Evolutionary conservation across 2,113 vertebrate species (phyloP).

Genomic region (Columba janthina): DNA sequence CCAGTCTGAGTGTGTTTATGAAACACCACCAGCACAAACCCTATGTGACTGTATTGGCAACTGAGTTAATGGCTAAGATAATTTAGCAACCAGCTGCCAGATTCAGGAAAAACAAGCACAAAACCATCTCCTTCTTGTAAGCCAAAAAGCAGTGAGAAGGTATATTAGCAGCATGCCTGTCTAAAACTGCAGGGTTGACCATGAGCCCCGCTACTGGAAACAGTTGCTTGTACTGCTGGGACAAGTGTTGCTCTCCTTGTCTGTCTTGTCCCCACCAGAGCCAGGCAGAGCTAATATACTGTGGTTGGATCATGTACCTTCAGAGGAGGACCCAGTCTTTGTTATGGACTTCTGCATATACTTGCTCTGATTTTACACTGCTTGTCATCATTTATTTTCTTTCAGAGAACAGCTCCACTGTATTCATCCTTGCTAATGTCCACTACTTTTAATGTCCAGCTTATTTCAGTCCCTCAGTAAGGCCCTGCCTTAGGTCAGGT

Average conservation of each 20-base stretch:
- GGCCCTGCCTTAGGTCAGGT: background rate
- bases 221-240: background rate
- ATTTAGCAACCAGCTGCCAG: background rate
- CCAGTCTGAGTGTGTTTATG: background rate
- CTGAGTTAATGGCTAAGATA: background rate
- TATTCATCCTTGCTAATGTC: background rate
- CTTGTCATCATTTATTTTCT: background rate
- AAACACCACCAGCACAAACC: background rate
- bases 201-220: fast-evolving
- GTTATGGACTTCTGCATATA: fast-evolving
- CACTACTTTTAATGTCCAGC: background rate
- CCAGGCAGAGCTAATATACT: fast-evolving
- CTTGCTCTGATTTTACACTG: background rate
- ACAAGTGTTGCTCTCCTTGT: background rate
- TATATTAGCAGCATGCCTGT: background rate
- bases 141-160: background rate
- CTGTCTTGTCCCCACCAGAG: fast-evolving
- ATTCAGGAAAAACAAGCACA: background rate
- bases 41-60: background rate
- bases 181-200: background rate
- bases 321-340: background rate
- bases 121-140: background rate
- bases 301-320: background rate
- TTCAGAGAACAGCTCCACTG: background rate
- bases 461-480: background rate